Base-by-base conservation (phyloP, 2,113 vertebrate genomes). In the Clarias batrachus region DNA sequence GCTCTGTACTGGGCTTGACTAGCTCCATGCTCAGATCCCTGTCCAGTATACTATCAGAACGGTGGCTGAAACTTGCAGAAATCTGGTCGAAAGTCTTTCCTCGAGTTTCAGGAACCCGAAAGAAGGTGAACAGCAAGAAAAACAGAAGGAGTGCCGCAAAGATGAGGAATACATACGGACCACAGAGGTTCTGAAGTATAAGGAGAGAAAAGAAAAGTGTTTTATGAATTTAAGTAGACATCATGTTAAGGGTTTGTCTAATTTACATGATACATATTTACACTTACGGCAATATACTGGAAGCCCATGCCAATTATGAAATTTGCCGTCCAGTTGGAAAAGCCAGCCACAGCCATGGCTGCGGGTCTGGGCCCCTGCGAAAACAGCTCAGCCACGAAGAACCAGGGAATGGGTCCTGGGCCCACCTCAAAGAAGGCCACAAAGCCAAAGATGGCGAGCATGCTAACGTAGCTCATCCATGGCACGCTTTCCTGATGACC, bases 21-120 rank as follows among this genome's bases (percentile, higher is more conserved):
- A 93, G 41, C 21, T 91, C 93, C 89, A 91, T 73, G 19, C 91
- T 92, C 87, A 94, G 56, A 0, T 95, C 94, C 62, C 92, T 94
- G 52, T 95, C 96, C 91, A 97, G 91, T 87, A 96, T 94, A 4
- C 94, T 94, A 0, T 89, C 89, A 0, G 93, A 93, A 85, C 89
- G 91, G 79, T 88, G 90, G 21, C 90, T 93, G 89, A 98, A 98
- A 88, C 90, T 90, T 0, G 96, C 93, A 0, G 97, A 91, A 9
- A 98, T 98, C 94, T 98, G 96, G 89, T 98, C 97, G 6, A 98
- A 98, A 0, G 97, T 97, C 90, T 95, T 96, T 25, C 97, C 97
- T 68, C 95, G 92, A 0, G 97, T 98, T 91, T 98, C 97, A 0
- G 97, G 97, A 63, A 98, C 97, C 37, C 94, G 94, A 93, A 97